Evolutionary conservation across 2,888 invertebrate species (phyloP), one percentile per base, ranked within the genome.

Genomic region (Monoplex corrugatus): DNA sequence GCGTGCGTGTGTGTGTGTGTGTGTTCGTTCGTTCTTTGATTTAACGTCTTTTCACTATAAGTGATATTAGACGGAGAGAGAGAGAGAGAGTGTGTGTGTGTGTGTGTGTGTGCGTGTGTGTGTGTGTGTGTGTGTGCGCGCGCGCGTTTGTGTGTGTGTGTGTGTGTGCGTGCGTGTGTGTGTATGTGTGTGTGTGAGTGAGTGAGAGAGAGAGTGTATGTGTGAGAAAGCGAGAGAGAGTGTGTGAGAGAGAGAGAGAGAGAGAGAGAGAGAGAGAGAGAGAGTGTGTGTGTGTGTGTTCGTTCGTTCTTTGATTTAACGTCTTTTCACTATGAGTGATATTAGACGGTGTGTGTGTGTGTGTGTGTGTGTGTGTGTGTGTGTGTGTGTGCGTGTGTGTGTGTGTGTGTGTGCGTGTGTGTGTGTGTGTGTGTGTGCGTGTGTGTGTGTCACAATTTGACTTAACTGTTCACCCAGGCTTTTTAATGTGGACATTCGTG

Each of bases 121-220:
- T 68, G 68, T 68, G 68, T 68, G 63, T 10, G 68, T 68, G 68
- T 10, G 68, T 68, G 68, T 68, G 68, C n/a, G 68, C n/a, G n/a
- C n/a, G n/a, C 28, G 68, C n/a, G 68, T 68, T 23, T 68, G 68
- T 0, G 68, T 68, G 68, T 10, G 68, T 28, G 68, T 68, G 63
- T 63, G 28, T 63, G 63, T 63, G 50, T 50, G 50, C 19, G 50
- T 50, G 50, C 19, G 50, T 50, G 50, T 57, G 50, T 2, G 57
- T 57, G 57, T 57, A 28, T 57, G 57, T 28, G 10, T 57, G 57
- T 57, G 57, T 10, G 57, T 10, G 57, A 23, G 57, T 28, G 10
- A 2, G 28, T 5, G 57, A 23, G 57, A 23, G 57, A 23, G 57
- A 5, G 57, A 2, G 10, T 57, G 57, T 57, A 28, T 57, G n/a